phyloP scores from a whole-genome alignment of 2,888 invertebrate species.

The Megaustenia siamemsis region DNA sequence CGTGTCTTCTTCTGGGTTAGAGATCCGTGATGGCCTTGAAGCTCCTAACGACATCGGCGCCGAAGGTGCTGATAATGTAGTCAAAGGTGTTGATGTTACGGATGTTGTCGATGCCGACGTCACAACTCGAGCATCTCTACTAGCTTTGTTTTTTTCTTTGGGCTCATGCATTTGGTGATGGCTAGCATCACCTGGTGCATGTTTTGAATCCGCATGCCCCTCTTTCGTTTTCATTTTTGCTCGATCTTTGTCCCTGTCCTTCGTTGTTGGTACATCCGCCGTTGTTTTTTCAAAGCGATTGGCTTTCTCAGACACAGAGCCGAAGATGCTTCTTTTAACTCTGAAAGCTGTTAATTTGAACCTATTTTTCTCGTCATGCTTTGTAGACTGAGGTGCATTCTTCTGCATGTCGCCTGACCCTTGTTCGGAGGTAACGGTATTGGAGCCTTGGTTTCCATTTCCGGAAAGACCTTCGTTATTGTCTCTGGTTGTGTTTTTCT shows the following conservation, averaged over 20 bases:
- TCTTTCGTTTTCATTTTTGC: slow-evolving; percentile 11
- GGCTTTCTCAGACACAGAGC: slow-evolving; percentile 46
- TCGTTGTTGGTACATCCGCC: not conserved
- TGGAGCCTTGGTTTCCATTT: not conserved
- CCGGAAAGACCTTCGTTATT: not conserved
- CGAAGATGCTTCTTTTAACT: slow-evolving; percentile 35
- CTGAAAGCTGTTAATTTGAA: not conserved
- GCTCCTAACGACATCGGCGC: not conserved
- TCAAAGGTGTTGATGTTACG: slow-evolving; percentile 2
- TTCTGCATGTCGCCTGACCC: not conserved
- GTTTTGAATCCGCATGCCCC: slow-evolving; percentile 15
- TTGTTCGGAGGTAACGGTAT: not conserved
- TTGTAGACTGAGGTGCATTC: not conserved
- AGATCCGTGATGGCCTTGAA: slow-evolving; percentile 11
- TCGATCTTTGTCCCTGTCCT: slow-evolving; percentile 24
- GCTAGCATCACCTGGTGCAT: not conserved
- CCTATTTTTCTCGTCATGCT: slow-evolving; percentile 16
- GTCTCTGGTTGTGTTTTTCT: not conserved
- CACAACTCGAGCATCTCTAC: not conserved
- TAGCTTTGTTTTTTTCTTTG: not conserved
- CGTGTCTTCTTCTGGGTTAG: slow-evolving; percentile 42
- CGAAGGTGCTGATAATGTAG: not conserved
- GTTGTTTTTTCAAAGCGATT: slow-evolving; percentile 31
- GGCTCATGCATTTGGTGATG: not conserved
- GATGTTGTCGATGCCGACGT: slow-evolving; percentile 4